Conservation (phyloP, 1,140 invertebrate species). For the Penaeus chinensis region DNA sequence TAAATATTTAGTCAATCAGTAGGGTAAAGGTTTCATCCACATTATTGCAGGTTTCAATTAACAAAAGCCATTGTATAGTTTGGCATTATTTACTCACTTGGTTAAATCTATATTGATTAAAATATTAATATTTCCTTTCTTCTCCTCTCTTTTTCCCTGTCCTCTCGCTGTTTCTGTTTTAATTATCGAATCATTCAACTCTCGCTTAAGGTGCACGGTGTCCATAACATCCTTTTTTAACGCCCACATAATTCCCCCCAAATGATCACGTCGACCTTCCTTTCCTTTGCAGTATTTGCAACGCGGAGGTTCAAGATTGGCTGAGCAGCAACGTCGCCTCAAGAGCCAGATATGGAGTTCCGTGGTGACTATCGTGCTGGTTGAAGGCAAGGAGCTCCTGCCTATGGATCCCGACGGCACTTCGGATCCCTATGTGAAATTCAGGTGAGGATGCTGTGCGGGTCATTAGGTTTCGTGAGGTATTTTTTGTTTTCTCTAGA, state of each 20-base stretch:
- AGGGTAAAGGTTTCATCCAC: too few relatives aligned
- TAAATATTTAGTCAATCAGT: too few relatives aligned
- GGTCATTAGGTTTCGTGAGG: not conserved
- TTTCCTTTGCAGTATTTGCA: conserved; percentile 57
- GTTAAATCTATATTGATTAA: too few relatives aligned
- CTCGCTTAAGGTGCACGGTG: not conserved
- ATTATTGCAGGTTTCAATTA: too few relatives aligned
- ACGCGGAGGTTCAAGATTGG: conserved; percentile 54
- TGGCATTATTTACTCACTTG: too few relatives aligned
- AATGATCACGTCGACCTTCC: not conserved
- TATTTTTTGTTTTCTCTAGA: too few relatives aligned
- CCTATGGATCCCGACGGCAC: conserved; percentile 90
- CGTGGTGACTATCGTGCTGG: conserved; percentile 80
- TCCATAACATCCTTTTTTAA: not conserved
- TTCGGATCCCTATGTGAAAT: conserved; percentile 96
- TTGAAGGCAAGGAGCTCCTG: conserved; percentile 91
- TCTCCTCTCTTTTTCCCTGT: too few relatives aligned
- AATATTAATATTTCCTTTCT: too few relatives aligned
- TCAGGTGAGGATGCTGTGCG: conserved; percentile 76
- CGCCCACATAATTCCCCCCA: not conserved
- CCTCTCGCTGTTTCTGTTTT: not conserved
- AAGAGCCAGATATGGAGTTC: conserved; percentile 64
- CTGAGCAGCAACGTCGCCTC: conserved; percentile 60
- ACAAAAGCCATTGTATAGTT: too few relatives aligned
- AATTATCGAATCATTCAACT: too few relatives aligned